phyloP scores from a whole-genome alignment of 2,113 vertebrate species.

The Miniopterus natalensis region DNA sequence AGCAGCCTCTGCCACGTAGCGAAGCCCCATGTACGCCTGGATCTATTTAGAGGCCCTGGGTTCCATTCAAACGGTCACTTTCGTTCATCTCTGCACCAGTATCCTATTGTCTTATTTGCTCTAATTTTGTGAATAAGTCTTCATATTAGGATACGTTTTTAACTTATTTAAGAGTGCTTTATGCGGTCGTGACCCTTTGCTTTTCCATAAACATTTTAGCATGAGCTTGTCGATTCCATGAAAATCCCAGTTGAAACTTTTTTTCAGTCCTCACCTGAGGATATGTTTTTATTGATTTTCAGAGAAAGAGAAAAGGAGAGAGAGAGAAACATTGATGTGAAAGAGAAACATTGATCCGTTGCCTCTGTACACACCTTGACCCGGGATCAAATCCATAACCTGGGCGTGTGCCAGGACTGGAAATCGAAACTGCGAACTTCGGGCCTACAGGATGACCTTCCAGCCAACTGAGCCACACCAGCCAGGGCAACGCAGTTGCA shows the following conservation, averaged over 20 bases:
- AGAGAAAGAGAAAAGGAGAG: too few relatives aligned
- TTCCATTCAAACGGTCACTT: background rate
- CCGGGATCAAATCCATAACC: too few relatives aligned
- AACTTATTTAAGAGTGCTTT: background rate
- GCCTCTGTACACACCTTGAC: too few relatives aligned
- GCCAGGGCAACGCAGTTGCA: background rate
- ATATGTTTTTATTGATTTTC: too few relatives aligned
- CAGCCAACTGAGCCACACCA: too few relatives aligned
- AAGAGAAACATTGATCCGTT: too few relatives aligned
- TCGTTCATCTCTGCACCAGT: background rate
- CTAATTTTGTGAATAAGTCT: background rate
- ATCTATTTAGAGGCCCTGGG: background rate
- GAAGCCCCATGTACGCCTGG: accelerated
- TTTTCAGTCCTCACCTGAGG: too few relatives aligned
- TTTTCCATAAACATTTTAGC: background rate
- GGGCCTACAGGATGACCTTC: too few relatives aligned
- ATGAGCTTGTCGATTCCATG: background rate
- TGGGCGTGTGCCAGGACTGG: too few relatives aligned
- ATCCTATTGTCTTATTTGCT: background rate
- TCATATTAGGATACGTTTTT: background rate
- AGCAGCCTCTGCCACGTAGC: accelerated
- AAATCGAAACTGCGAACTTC: too few relatives aligned
- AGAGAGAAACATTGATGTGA: too few relatives aligned
- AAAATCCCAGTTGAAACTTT: background rate
- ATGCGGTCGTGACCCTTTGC: background rate